These are phyloP conservation scores for Drosophila mimetica DNA, from an alignment of 2,888 invertebrate genomes.

Conservation along the genomic window DNA sequence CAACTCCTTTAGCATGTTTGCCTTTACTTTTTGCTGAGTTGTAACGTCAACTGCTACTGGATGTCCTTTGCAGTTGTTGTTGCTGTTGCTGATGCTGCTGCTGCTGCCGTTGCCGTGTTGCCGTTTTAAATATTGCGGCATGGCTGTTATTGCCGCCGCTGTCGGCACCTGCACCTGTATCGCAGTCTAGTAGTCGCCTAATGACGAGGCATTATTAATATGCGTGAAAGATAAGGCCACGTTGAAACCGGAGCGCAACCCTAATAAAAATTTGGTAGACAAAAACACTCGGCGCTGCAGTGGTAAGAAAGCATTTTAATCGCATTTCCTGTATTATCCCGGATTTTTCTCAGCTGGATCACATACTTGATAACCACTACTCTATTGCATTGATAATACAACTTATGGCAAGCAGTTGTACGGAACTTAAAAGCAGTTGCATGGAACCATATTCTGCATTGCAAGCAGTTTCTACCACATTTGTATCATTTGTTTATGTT, in stretches of 20 bases:
- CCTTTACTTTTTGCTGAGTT: conserved; percentile 35
- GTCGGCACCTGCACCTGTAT: conserved; percentile 49
- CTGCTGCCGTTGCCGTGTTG: conserved; percentile 30
- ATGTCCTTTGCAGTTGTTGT: conserved; percentile 39
- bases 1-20: conserved; percentile 38
- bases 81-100: conserved; percentile 33
- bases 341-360: too few relatives aligned
- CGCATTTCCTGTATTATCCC: background rate
- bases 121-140: conserved; percentile 2
- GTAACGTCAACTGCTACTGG: conserved; percentile 51
- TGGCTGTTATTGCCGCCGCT: conserved; percentile 27
- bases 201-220: conserved; percentile 79
- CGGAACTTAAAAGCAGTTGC: too few relatives aligned
- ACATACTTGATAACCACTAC: too few relatives aligned
- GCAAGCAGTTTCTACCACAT: too few relatives aligned
- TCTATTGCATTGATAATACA: too few relatives aligned
- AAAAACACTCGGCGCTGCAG: background rate
- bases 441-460: too few relatives aligned
- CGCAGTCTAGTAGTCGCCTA: conserved; percentile 43
- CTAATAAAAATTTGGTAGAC: background rate
- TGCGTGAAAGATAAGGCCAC: conserved; percentile 67
- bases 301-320: background rate
- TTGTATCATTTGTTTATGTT: too few relatives aligned
- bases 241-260: background rate
- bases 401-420: too few relatives aligned